Conservation (phyloP, 1,140 invertebrate species). For the Brachystomella parvula region DNA sequence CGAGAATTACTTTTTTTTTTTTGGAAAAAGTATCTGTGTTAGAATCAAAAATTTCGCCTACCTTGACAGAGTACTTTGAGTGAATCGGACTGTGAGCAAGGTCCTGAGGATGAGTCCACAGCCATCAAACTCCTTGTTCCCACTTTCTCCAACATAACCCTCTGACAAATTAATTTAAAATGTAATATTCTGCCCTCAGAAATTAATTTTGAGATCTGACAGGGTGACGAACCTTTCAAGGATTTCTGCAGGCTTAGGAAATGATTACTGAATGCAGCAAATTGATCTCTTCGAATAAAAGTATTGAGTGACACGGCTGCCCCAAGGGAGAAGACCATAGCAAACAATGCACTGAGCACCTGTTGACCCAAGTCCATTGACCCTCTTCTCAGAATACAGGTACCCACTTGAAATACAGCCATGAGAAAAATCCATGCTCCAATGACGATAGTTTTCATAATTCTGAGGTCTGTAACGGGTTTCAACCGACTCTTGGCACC, state of each 20-base stretch:
- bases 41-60: too few species aligned
- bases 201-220: background rate
- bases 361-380: background rate
- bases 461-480: background rate
- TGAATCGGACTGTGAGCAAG: background rate
- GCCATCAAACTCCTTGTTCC: background rate
- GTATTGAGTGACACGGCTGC: background rate
- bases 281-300: background rate
- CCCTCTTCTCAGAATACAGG: background rate
- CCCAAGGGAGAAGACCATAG: background rate
- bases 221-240: background rate
- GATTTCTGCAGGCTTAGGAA: background rate
- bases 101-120: background rate
- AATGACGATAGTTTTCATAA: background rate
- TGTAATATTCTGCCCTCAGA: background rate
- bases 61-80: background rate
- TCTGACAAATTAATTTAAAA: background rate
- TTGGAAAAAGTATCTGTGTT: too few species aligned
- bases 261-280: slow-evolving; percentile 3
- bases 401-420: background rate
- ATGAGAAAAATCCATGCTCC: background rate
- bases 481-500: background rate
- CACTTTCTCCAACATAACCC: background rate
- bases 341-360: background rate
- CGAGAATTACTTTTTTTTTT: background rate